Evolutionary conservation across 1,140 invertebrate species (phyloP).

Genomic region (Globodera ellingtonae): DNA sequence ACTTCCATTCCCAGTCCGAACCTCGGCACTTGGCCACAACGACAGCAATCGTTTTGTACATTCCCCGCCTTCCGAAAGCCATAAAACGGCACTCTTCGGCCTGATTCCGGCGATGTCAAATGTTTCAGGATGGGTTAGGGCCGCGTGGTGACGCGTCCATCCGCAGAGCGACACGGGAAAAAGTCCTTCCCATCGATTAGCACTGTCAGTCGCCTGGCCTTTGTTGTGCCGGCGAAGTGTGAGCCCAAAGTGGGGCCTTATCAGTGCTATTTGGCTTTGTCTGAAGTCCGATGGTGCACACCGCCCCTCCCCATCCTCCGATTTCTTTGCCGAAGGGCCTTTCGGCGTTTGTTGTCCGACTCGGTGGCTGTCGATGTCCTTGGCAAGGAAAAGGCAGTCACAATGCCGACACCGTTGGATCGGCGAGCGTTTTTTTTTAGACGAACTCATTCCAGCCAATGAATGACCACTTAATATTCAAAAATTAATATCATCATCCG

Average conservation of each 20-base stretch:
- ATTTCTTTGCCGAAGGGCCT: not conserved
- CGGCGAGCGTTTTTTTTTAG: slow-evolving; percentile 10
- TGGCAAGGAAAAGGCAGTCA: slow-evolving; percentile 24
- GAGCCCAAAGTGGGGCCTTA: not conserved
- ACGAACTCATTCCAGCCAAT: not conserved
- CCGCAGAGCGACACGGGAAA: slow-evolving; percentile 16
- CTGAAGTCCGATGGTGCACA: slow-evolving; percentile 1
- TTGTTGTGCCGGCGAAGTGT: not conserved
- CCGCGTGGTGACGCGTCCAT: slow-evolving; percentile 15
- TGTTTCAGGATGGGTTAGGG: slow-evolving; percentile 27
- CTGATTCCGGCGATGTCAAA: not conserved
- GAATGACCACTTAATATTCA: no score
- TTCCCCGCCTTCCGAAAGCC: slow-evolving; percentile 1
- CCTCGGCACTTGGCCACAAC: slow-evolving; percentile 31
- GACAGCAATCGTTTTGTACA: not conserved
- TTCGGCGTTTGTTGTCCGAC: not conserved
- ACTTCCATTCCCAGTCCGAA: not conserved
- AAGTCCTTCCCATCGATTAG: not conserved
- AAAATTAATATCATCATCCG: no score
- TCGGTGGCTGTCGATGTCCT: slow-evolving; percentile 23
- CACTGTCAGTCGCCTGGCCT: not conserved
- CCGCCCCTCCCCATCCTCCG: not conserved
- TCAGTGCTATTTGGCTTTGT: not conserved
- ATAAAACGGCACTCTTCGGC: slow-evolving; percentile 22
- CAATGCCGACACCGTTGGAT: slow-evolving; percentile 16